Evolutionary conservation across 2,113 vertebrate species (phyloP).

Genomic region (Pycnonotus jocosus): DNA sequence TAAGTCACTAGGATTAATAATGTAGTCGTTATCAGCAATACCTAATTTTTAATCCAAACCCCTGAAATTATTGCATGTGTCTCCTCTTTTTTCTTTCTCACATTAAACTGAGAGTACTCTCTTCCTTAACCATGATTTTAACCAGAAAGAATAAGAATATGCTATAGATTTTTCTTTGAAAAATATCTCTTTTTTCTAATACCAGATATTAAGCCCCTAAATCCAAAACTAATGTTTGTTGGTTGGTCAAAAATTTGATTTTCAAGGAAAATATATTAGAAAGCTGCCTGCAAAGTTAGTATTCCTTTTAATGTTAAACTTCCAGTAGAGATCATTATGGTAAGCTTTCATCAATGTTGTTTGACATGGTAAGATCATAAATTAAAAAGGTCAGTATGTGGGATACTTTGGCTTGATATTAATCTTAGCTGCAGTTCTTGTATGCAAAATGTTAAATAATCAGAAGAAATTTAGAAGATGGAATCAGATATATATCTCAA

Average conservation of each 20-base stretch:
- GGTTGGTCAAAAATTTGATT: not conserved
- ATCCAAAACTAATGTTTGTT: not conserved
- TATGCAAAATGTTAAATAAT: not conserved
- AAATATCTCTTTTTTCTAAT: fast-evolving
- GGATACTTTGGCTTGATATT: not conserved
- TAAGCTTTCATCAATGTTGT: not conserved
- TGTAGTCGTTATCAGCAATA: not conserved
- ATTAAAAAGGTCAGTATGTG: not conserved
- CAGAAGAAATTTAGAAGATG: not conserved
- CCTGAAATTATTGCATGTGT: fast-evolving
- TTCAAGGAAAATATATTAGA: not conserved
- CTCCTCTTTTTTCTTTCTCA: not conserved
- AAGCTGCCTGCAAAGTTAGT: not conserved
- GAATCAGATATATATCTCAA: not conserved
- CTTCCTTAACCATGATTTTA: not conserved
- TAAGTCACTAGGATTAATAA: not conserved
- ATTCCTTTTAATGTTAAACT: not conserved
- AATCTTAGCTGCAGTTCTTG: not conserved
- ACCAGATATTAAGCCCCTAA: not conserved
- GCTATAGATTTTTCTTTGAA: not conserved
- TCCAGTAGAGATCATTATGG: not conserved
- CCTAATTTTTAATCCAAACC: not conserved
- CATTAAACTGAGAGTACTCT: not conserved
- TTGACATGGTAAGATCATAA: not conserved
- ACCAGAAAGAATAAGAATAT: not conserved